Evolutionary conservation across 2,797 vertebrate genomes (phyloP).

Genomic region (Falco novaeseelandiae): DNA sequence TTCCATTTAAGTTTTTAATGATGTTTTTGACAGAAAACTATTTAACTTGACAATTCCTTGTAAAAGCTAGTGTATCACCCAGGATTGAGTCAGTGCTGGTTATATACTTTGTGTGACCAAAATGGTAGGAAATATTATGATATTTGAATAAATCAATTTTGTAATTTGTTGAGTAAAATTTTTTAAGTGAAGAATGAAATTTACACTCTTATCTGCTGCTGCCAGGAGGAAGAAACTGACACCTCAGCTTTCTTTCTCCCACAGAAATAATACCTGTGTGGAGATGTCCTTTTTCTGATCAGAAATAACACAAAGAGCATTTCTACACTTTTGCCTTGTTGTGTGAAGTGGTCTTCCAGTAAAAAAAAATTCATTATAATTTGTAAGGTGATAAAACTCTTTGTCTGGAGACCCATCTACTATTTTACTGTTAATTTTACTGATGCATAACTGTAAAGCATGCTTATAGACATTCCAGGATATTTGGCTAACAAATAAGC

Average conservation of each 20-base stretch:
- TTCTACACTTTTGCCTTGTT: background rate
- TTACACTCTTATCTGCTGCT: background rate
- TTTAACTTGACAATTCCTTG: background rate
- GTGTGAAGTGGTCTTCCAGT: background rate
- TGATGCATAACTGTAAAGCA: background rate
- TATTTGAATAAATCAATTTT: background rate
- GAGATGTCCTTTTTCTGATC: background rate
- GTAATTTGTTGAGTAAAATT: background rate
- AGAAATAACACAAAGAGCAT: background rate
- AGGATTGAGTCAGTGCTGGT: background rate
- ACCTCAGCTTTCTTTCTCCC: background rate
- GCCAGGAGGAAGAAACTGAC: background rate
- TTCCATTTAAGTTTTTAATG: background rate
- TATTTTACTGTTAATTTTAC: background rate
- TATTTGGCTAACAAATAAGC: background rate
- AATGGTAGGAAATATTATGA: background rate
- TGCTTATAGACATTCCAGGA: background rate
- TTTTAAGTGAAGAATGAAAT: background rate
- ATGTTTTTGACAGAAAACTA: background rate
- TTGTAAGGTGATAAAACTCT: background rate
- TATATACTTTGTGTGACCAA: background rate
- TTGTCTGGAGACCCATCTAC: background rate
- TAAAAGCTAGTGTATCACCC: background rate
- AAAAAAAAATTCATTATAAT: background rate
- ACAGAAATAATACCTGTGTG: background rate